Evolutionary conservation across 2,113 vertebrate genomes (phyloP).

Genomic region (Sturnus vulgaris): DNA sequence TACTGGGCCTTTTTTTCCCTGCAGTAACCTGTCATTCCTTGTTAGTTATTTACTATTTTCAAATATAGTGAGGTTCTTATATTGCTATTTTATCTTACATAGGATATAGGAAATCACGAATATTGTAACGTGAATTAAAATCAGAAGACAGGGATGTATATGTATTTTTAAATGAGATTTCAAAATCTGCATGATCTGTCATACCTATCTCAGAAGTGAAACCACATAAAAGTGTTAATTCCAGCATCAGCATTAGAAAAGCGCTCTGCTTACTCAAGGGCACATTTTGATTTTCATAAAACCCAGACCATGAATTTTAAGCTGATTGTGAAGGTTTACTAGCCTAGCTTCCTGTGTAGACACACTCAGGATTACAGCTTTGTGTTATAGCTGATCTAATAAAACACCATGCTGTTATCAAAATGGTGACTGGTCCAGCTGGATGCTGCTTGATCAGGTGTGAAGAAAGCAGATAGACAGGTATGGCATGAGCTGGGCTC

Average conservation of each 20-base stretch:
- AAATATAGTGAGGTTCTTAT: background rate
- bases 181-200: background rate
- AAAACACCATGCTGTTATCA: background rate
- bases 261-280: background rate
- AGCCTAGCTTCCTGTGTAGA: background rate
- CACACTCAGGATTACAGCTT: background rate
- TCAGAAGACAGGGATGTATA: background rate
- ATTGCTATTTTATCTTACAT: background rate
- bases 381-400: background rate
- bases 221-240: background rate
- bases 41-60: background rate
- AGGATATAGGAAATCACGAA: background rate
- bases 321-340: background rate
- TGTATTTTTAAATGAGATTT: background rate
- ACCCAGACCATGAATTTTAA: background rate
- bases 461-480: background rate
- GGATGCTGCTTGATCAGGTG: background rate
- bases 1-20: slow-evolving; percentile 8
- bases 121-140: background rate
- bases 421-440: background rate
- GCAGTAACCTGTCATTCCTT: slow-evolving; percentile 17
- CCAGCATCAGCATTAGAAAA: background rate
- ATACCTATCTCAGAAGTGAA: background rate
- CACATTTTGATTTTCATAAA: background rate
- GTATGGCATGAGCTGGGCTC: background rate